These are phyloP conservation scores for Alentia gelatinosa DNA, from an alignment of 2,888 invertebrate genomes.

Conservation along the genomic window DNA sequence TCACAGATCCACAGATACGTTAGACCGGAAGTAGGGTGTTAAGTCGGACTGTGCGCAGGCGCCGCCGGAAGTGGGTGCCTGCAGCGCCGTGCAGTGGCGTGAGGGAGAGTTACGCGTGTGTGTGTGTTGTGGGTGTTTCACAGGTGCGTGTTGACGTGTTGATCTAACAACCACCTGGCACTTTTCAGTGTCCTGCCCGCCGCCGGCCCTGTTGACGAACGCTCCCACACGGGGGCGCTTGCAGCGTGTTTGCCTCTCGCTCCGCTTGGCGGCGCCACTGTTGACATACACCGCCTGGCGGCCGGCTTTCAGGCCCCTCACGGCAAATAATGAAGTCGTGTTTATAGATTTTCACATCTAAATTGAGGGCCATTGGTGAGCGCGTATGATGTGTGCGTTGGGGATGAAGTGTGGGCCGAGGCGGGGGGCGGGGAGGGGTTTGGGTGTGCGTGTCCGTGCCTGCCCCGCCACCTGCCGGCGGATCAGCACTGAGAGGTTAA, in stretches of 20 bases:
- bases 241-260: no score
- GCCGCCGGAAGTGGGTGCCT: neutral
- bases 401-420: neutral
- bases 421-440: neutral
- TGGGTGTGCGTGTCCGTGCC: neutral
- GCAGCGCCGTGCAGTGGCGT: neutral
- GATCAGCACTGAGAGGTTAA: neutral
- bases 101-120: neutral
- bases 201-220: neutral
- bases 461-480: neutral
- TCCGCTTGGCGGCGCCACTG: neutral
- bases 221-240: neutral
- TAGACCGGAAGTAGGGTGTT: neutral
- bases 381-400: neutral
- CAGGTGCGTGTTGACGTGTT: neutral
- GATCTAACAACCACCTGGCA: neutral
- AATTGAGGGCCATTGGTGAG: neutral
- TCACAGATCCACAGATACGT: no score
- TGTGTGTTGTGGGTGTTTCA: neutral
- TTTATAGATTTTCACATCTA: constrained; percentile 39
- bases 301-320: neutral
- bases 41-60: neutral
- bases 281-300: constrained; percentile 32
- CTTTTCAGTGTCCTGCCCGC: neutral
- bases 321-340: constrained; percentile 50